Evolutionary conservation across 2,113 vertebrate species (phyloP).

Genomic region (Apteryx owenii): DNA sequence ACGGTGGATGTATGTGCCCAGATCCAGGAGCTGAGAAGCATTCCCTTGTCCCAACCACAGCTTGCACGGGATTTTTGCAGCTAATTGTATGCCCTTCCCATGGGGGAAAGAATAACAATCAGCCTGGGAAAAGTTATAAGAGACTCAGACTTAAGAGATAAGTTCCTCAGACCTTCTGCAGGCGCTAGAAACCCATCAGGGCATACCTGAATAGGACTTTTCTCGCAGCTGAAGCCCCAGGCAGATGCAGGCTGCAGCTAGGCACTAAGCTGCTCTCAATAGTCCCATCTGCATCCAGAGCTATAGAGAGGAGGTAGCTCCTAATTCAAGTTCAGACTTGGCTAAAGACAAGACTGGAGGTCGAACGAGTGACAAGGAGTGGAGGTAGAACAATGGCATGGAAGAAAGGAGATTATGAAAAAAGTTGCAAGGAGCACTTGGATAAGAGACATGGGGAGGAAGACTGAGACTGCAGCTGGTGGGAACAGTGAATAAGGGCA

Average conservation of each 20-base stretch:
- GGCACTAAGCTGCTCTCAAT: background rate
- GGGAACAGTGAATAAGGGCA: background rate
- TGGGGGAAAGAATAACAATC: background rate
- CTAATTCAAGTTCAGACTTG: too few species aligned
- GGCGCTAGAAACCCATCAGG: background rate
- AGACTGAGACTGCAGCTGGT: too few species aligned
- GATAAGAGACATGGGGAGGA: background rate
- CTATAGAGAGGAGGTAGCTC: background rate
- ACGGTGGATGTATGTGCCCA: background rate
- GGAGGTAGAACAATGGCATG: too few species aligned
- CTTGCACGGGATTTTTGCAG: background rate
- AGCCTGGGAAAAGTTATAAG: background rate
- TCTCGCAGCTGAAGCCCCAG: background rate
- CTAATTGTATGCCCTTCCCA: background rate
- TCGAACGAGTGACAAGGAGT: too few species aligned
- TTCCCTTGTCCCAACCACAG: background rate
- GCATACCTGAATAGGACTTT: background rate
- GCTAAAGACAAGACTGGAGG: too few species aligned
- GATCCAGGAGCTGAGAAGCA: background rate
- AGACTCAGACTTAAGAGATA: background rate
- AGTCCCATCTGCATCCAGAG: background rate
- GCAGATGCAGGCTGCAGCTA: background rate
- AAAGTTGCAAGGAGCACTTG: background rate
- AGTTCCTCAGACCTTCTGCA: background rate
- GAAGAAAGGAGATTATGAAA: too few species aligned